Base-by-base conservation (phyloP, 53 echinoderm and acorn worm genomes). In the Hippasteria phrygiana region DNA sequence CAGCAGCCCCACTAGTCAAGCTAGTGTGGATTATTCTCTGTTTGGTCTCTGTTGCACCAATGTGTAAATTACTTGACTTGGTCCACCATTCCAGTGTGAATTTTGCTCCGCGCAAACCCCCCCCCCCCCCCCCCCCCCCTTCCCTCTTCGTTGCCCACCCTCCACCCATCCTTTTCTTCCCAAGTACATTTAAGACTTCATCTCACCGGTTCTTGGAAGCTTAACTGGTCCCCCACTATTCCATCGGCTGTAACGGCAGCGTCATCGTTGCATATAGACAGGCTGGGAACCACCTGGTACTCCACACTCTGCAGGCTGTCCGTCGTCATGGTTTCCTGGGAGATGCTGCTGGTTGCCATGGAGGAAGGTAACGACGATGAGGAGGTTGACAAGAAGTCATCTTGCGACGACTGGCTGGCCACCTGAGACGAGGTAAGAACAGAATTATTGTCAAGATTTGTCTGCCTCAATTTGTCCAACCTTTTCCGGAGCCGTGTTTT, bases 271-370 rank as follows among this genome's bases (percentile, higher is more conserved):
- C 24, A 10, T 17, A 34, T 24, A 3, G 62, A 56, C 27, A 66
- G 8, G 64, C 29, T 81, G 28, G 81, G 81, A 18, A 81, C 81
- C 45, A 81, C 81, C 81, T 81, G 81, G 33, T 0, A 39, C 42
- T 65, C 66, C 8, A 22, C 56, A 27, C 78, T 77, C 1, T 40
- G 51, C 33, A 54, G 55, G 22, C 71, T 39, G 39, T 42, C 73
- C 1, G 53, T n/a, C 22, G 53, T 20, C 1, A 48, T 36, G 17
- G 73, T 34, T 2, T 38, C 73, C 55, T 42, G 26, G 10, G 55
- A 72, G 56, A 34, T 87, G 71, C 50, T 53, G 51, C 70, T 43
- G 36, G 73, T 87, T 73, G 37, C 73, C 70, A 53, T 11, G 73
- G 42, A 55, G 16, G 34, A 78, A 7, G 24, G 32, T 14, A 50